A percentile compares a stretch with the other conserved stretches of the same genome.
Conservation (phyloP, 2,888 invertebrate genomes). For the Tiliacea aurago region DNA sequence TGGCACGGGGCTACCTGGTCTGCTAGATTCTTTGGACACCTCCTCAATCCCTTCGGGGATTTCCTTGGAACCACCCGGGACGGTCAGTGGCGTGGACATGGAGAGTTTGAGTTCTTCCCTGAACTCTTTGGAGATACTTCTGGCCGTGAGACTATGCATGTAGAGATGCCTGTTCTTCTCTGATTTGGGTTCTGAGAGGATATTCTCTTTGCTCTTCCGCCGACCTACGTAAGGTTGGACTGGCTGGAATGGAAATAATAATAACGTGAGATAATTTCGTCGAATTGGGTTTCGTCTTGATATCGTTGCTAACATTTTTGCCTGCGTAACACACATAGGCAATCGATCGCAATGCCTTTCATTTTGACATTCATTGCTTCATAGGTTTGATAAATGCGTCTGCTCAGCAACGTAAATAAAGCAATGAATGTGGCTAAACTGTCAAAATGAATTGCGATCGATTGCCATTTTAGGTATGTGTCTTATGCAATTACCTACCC, state of each 20-base stretch:
- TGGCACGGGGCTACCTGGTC: conserved; percentile 88
- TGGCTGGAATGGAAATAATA: conserved; percentile 70
- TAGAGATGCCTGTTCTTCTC: conserved; percentile 79
- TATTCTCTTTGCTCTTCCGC: conserved; percentile 84
- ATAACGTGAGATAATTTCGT: not conserved
- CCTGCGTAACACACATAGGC: too few species aligned
- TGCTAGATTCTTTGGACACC: conserved; percentile 83
- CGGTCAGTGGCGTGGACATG: conserved; percentile 85
- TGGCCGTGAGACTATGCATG: conserved; percentile 94
- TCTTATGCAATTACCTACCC: too few species aligned
- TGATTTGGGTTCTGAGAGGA: conserved; percentile 74
- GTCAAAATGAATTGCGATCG: not conserved
- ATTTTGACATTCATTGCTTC: not conserved
- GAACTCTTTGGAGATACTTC: conserved; percentile 94
- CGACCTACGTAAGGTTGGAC: conserved; percentile 77
- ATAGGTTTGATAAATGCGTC: not conserved
- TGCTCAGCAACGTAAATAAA: not conserved
- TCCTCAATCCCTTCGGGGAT: conserved; percentile 86
- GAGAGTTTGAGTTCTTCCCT: conserved; percentile 92
- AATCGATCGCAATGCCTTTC: not conserved
- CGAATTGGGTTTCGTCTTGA: not conserved
- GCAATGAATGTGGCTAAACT: not conserved
- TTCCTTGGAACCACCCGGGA: conserved; percentile 87
- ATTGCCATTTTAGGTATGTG: not conserved
- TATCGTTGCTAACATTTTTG: too few species aligned